These are phyloP conservation scores for Alectura lathami DNA, from an alignment of 2,113 vertebrate species.

Conservation along the genomic window DNA sequence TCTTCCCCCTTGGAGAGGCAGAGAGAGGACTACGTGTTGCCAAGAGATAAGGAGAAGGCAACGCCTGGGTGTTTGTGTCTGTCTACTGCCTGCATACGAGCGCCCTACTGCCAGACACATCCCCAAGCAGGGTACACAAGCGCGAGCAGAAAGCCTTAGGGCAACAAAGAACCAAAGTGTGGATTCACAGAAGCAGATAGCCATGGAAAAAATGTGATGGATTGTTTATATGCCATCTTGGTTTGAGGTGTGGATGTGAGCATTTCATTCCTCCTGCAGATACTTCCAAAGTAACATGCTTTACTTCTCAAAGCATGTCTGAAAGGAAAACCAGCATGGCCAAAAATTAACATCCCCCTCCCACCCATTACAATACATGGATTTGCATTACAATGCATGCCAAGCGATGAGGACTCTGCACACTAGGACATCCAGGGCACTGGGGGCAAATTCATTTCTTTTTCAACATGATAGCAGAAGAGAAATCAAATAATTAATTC, in stretches of 20 bases:
- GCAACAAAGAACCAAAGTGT: neutral
- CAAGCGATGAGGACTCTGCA: neutral
- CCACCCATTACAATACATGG: too few species aligned
- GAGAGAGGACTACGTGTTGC: neutral
- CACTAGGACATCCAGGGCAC: neutral
- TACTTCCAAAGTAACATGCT: neutral
- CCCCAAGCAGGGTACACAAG: accelerated
- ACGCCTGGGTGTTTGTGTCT: neutral
- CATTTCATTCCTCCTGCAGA: neutral
- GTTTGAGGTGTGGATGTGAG: accelerated
- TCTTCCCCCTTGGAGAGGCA: neutral
- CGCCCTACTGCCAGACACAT: neutral
- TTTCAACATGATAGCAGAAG: neutral
- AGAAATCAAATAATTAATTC: neutral
- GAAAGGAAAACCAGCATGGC: neutral
- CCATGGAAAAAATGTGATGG: neutral
- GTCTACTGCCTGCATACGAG: accelerated
- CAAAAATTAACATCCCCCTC: neutral
- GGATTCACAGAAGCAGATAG: neutral
- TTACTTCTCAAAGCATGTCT: neutral
- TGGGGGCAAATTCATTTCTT: neutral
- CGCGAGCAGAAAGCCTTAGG: neutral
- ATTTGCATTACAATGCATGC: neutral
- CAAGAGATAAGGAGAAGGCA: neutral
- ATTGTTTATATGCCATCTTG: neutral